Evolutionary conservation across 2,797 vertebrate species (phyloP), one percentile per base, ranked within the genome.

Genomic region (Phataginus tetradactyla): DNA sequence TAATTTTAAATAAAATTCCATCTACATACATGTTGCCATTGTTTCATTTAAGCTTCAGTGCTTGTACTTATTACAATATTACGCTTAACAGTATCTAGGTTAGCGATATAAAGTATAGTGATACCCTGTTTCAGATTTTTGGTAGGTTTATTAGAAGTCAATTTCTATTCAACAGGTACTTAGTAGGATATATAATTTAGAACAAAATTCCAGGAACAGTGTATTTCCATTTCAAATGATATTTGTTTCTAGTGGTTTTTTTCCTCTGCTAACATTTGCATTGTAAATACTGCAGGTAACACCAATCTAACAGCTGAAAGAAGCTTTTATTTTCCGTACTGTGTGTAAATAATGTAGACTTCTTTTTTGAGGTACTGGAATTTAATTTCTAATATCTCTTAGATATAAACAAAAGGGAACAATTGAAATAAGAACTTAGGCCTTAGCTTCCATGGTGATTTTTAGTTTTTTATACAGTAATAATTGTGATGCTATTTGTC

Each of bases 401-500:
- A 96, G 97, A 96, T 97, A 92, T 96, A 90, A 97, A 97, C 42
- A 97, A 92, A 96, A 97, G 96, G 97, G 63, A 78, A 97, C 90
- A 97, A 88, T 97, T 98, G 94, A 96, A 90, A 96, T 96, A 96
- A 98, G 97, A 97, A 96, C 20, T 90, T 97, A 97, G 97, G 96
- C 98, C 98, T 97, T 98, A 98, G 98, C 85, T 98, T 98, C 95
- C 89, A 64, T 97, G 94, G 95, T 98, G 97, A 96, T 98, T 98
- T 97, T 98, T 95, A 97, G 72, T 85, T 98, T 98, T 98, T 98
- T 98, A 98, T 98, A 97, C 88, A 91, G 89, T 98, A 98, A 97
- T 97, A 96, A 98, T 96, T 98, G 98, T 98, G 98, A 98, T 98
- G 97, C 97, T 98, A 79, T 98, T 98, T 98, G 98, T 99, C 97